These are phyloP conservation scores for Ahaetulla prasina DNA, from an alignment of 2,113 vertebrate species.

Conservation along the genomic window DNA sequence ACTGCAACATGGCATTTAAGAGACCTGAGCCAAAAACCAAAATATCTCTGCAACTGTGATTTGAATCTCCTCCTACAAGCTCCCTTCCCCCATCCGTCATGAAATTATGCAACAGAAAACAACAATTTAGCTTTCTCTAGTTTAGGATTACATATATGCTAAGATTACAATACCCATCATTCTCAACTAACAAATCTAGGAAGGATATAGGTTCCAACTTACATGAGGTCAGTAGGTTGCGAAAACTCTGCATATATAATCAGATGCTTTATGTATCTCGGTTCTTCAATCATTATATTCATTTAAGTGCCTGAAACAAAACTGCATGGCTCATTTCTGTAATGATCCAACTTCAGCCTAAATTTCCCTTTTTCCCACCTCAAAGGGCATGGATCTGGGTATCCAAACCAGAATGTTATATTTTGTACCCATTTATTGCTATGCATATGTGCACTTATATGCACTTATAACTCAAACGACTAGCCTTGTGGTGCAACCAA, in stretches of 20 bases:
- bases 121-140: background rate
- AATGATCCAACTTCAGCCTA: background rate
- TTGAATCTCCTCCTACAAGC: background rate
- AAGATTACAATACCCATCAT: background rate
- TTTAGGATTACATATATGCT: background rate
- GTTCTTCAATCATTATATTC: background rate
- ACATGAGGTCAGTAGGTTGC: background rate
- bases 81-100: background rate
- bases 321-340: background rate
- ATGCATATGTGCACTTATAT: background rate
- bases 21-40: background rate
- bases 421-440: background rate
- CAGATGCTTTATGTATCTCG: background rate
- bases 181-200: background rate
- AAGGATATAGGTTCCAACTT: background rate
- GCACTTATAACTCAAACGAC: too few relatives aligned
- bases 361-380: background rate
- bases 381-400: background rate
- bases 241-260: background rate
- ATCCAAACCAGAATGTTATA: background rate
- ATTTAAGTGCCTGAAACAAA: background rate
- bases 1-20: background rate
- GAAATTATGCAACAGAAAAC: background rate
- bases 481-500: too few relatives aligned
- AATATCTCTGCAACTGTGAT: background rate